Conservation (phyloP, 2,113 vertebrate species). For the Cryptomyrus ogoouensis region DNA sequence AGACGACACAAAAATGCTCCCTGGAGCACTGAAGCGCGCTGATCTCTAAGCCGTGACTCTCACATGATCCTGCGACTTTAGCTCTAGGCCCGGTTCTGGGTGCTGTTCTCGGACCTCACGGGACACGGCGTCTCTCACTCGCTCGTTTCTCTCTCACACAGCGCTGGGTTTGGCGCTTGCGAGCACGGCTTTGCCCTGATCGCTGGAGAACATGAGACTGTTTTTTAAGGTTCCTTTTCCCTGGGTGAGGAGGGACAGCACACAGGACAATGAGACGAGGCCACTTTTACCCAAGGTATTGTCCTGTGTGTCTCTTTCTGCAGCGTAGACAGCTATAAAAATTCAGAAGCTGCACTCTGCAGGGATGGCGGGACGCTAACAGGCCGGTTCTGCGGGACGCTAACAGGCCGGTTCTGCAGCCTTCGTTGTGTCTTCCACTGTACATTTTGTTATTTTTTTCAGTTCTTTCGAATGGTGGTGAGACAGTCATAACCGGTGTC, state of each 20-base stretch:
- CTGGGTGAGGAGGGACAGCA: conserved; percentile 31
- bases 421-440: not conserved
- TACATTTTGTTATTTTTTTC: not conserved
- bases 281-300: conserved; percentile 76
- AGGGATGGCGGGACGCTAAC: not conserved
- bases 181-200: conserved; percentile 21
- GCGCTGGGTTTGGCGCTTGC: not conserved
- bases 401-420: not conserved
- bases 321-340: not conserved
- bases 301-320: not conserved
- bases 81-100: conserved; percentile 27
- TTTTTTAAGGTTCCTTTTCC: conserved; percentile 39
- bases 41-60: conserved; percentile 69
- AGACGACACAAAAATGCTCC: not conserved
- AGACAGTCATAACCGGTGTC: too few species aligned
- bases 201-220: conserved; percentile 41
- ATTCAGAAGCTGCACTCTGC: not conserved
- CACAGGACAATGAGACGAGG: conserved; percentile 52
- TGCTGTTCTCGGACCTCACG: not conserved
- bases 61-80: conserved; percentile 63
- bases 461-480: not conserved
- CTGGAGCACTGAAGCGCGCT: conserved; percentile 33
- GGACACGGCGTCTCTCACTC: not conserved
- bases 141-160: not conserved
- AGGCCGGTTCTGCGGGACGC: not conserved